A percentile compares a stretch with the other conserved stretches of the same genome.
Conservation (phyloP, 2,113 vertebrate genomes). For the Boulengeromyrus knoepffleri region DNA sequence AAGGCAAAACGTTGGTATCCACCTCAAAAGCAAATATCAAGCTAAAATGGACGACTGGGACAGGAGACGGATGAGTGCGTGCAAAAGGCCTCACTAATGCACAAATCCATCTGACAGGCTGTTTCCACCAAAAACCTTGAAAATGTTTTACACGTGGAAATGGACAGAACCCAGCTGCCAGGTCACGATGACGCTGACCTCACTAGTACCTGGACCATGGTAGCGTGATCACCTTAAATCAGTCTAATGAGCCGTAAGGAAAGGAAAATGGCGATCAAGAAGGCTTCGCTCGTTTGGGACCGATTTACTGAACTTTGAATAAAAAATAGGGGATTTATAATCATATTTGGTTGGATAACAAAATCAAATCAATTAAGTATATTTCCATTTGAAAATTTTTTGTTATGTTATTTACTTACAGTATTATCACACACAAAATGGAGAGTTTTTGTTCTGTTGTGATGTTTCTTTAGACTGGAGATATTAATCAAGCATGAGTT, state of each 20-base stretch:
- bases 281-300: background rate
- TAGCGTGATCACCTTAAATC: conserved; percentile 17
- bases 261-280: conserved; percentile 7
- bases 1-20: background rate
- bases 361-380: background rate
- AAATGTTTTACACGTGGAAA: conserved; percentile 14
- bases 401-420: background rate
- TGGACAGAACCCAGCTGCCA: background rate
- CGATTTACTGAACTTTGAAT: background rate
- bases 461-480: background rate
- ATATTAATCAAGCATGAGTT: background rate
- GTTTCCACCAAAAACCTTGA: background rate
- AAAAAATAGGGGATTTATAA: background rate
- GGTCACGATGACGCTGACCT: background rate
- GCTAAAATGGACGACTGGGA: background rate
- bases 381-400: background rate
- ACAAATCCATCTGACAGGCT: background rate
- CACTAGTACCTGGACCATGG: background rate
- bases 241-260: background rate
- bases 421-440: background rate
- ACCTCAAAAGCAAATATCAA: conserved; percentile 18
- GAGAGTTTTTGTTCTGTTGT: background rate
- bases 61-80: background rate
- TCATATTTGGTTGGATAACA: background rate
- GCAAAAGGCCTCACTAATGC: background rate